phyloP scores from a whole-genome alignment of 2,797 vertebrate genomes.

The Botia almorhae region DNA sequence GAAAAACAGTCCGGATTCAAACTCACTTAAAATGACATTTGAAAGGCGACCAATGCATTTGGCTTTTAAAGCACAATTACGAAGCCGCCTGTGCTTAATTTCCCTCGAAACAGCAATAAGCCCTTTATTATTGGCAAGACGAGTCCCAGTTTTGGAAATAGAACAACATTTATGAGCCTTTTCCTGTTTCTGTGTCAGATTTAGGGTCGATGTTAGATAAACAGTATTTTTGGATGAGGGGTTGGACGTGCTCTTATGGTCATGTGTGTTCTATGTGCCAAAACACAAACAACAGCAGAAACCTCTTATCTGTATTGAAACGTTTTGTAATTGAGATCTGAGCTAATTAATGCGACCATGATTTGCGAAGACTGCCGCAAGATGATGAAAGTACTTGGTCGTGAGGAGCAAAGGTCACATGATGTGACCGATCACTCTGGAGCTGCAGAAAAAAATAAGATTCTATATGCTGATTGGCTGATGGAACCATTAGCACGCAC shows the following conservation, averaged over 20 bases:
- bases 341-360: background rate
- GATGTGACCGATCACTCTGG: too few relatives aligned
- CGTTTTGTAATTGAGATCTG: background rate
- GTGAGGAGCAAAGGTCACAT: too few relatives aligned
- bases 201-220: constrained; percentile 24
- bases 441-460: too few relatives aligned
- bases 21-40: background rate
- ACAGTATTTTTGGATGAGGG: constrained; percentile 29
- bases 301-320: constrained; percentile 1
- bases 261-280: constrained; percentile 16
- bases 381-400: too few relatives aligned
- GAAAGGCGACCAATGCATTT: background rate
- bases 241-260: background rate
- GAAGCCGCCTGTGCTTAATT: background rate
- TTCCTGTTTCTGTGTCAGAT: constrained; percentile 21
- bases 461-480: too few relatives aligned
- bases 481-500: too few relatives aligned
- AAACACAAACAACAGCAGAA: background rate
- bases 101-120: background rate
- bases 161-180: constrained; percentile 22
- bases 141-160: background rate
- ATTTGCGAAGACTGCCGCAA: too few relatives aligned
- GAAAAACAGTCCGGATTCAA: constrained; percentile 1
- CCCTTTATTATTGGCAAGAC: background rate
- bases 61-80: background rate